Evolutionary conservation across 2,888 invertebrate genomes (phyloP), one percentile per base, ranked within the genome.

Genomic region (Argyresthia goedartella): DNA sequence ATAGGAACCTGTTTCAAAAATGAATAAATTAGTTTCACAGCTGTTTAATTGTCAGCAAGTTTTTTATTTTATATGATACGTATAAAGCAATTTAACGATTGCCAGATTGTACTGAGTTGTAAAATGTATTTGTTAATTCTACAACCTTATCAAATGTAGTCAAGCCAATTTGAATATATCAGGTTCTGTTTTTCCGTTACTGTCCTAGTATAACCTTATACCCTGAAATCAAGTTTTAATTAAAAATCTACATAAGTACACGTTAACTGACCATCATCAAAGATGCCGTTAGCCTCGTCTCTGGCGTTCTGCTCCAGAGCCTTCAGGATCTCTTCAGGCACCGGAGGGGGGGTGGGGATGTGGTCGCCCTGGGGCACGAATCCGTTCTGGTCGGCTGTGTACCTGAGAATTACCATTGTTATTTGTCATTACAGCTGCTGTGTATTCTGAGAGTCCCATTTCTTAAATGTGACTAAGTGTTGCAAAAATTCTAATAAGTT

Each of bases 301-400:
- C 77, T 72, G 0, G 81, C 82, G 54, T 85, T 86, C 61, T 84
- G 79, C 53, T 84, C 82, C 54, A 85, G 54, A 53, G 82, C 79
- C 56, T 66, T 73, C 55, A 81, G 61, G 55, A 82, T 81, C 58
- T 81, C 84, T 59, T 75, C 78, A 1, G 86, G 86, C 1, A 85
- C 61, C 0, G 84, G 84, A 4, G 80, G 86, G 50, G 74, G 76
- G 8, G 85, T 82, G 10, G 87, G 87, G 9, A 86, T 62, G 54
- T 85, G 84, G 41, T 80, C 81, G 1, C 85, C 85, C 53, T 76
- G 68, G 4, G 85, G 77, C 13, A 75, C 72, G 60, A 84, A 85
- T 13, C 85, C 85, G 45, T 86, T 82, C 62, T 81, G 76, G 52
- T 79, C 85, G 57, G 85, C 85, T 6, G 81, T 81, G 58, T 86